phyloP scores from a whole-genome alignment of 2,797 vertebrate species.

The Pagetopsis macropterus region DNA sequence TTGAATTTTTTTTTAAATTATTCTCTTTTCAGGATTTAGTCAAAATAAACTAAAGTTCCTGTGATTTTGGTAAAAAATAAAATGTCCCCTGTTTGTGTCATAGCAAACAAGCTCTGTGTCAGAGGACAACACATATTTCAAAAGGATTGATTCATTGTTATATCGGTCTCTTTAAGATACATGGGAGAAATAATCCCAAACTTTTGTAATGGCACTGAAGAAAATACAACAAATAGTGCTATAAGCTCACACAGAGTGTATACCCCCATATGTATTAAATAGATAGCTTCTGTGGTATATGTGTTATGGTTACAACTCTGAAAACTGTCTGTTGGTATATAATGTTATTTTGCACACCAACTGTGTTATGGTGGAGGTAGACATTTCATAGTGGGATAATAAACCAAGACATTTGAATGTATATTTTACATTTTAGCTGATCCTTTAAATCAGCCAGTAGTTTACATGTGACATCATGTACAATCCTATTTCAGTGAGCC shows the following conservation, averaged over 20 bases:
- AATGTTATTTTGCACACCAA: neutral
- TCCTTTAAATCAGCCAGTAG: conserved; percentile 23
- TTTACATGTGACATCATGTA: conserved; percentile 36
- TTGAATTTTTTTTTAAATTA: neutral
- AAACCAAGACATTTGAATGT: neutral
- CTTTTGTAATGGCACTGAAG: neutral
- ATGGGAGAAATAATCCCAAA: neutral
- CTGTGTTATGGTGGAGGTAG: neutral
- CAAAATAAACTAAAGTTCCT: neutral
- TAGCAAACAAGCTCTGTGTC: neutral
- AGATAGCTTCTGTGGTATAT: neutral
- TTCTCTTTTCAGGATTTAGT: neutral
- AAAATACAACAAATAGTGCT: neutral
- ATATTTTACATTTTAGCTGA: conserved; percentile 6
- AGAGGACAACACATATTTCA: neutral
- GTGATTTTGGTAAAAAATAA: neutral
- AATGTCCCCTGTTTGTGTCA: neutral
- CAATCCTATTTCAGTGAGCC: conserved; percentile 65
- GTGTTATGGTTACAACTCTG: neutral
- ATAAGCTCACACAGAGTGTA: neutral
- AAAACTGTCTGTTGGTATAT: neutral
- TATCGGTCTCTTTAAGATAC: neutral
- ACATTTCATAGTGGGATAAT: neutral
- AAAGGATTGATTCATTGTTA: neutral
- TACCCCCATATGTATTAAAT: neutral